These are phyloP conservation scores for Microcebus ravelobensis DNA, from an alignment of 2,113 vertebrate genomes.

Conservation along the genomic window DNA sequence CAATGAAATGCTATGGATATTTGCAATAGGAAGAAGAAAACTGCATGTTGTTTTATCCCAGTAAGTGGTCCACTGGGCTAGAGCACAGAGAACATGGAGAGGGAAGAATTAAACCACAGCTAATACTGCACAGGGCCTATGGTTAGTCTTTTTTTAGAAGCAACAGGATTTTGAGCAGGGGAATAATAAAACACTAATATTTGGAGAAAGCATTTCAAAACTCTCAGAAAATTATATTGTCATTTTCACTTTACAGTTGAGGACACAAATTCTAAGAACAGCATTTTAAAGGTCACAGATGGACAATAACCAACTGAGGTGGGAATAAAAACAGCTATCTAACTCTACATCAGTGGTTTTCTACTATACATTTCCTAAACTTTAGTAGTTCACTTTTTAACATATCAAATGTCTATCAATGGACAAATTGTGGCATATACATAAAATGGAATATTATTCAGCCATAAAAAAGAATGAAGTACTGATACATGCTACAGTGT, in stretches of 20 bases:
- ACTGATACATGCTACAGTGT: neutral
- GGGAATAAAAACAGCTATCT: neutral
- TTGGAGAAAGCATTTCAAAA: constrained; percentile 17
- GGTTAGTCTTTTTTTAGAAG: neutral
- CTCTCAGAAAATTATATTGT: neutral
- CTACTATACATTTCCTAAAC: neutral
- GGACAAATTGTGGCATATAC: neutral
- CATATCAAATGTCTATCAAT: neutral
- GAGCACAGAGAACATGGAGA: neutral
- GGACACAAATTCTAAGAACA: neutral
- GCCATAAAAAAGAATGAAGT: neutral
- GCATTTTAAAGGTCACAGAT: constrained; percentile 9
- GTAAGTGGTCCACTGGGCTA: neutral
- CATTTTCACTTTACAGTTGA: neutral
- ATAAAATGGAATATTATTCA: neutral
- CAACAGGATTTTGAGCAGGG: neutral
- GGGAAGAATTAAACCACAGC: neutral
- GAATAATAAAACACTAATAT: neutral
- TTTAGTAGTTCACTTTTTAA: neutral
- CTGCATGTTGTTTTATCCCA: neutral
- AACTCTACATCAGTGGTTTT: neutral
- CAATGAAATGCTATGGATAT: neutral
- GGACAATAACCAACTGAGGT: neutral
- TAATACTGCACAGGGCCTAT: neutral
- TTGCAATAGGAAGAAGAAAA: neutral